Percentiles rank a stretch among this genome's conserved stretches.
phyloP scores from a whole-genome alignment of 2,888 invertebrate species.

The Ectobius pallidus region DNA sequence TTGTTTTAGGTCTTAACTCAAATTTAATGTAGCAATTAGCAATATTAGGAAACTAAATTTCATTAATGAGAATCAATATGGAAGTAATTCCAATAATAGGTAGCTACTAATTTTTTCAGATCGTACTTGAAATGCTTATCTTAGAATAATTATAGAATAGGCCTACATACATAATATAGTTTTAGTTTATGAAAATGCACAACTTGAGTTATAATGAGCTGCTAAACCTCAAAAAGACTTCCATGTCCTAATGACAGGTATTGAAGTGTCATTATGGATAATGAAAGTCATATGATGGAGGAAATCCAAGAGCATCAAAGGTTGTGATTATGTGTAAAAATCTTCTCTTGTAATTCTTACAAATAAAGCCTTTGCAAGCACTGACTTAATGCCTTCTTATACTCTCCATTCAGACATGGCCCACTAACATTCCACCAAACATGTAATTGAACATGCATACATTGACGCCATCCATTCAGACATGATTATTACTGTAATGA shows the following conservation, averaged over 20 bases:
- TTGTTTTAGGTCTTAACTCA: not conserved
- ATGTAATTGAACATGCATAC: too few species aligned
- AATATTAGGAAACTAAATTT: not conserved
- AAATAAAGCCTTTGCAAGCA: slow-evolving; percentile 13
- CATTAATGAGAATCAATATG: not conserved
- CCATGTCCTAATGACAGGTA: slow-evolving; percentile 37
- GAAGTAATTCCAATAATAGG: not conserved
- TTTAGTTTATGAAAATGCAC: not conserved
- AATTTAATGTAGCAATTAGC: not conserved
- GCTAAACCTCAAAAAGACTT: not conserved
- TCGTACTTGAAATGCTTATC: not conserved
- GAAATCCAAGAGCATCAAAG: not conserved
- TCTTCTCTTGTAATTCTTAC: slow-evolving; percentile 1
- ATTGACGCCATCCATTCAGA: too few species aligned
- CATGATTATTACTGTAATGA: too few species aligned
- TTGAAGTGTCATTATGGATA: slow-evolving; percentile 37
- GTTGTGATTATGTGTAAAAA: slow-evolving; percentile 6
- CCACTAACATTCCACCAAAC: too few species aligned
- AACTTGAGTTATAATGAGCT: not conserved
- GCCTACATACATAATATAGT: not conserved
- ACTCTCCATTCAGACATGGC: too few species aligned
- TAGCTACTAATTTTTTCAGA: not conserved
- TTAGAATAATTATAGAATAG: not conserved
- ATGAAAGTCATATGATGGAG: slow-evolving; percentile 27
- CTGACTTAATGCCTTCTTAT: too few species aligned